Evolutionary conservation across 2,113 vertebrate genomes (phyloP), one percentile per base, ranked within the genome.

Genomic region (Dermatemys mawii): DNA sequence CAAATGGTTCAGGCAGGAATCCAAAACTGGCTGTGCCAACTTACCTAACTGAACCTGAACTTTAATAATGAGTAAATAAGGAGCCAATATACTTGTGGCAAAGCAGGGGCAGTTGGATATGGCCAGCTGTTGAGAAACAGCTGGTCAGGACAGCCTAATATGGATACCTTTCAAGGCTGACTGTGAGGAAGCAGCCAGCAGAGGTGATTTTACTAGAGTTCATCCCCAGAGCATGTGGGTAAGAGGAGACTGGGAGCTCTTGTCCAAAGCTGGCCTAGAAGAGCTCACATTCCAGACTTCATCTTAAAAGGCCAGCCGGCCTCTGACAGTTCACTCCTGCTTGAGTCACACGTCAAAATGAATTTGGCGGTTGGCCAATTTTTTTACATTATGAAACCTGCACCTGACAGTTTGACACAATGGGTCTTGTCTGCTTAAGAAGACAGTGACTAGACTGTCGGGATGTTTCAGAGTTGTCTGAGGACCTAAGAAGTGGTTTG

Each of bases 311-410:
- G n/a, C 19, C n/a, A 38, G 63, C n/a, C 9, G 5, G 17, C 38
- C 13, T 46, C 11, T 27, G 22, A 38, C 90, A 76, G 5, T 22
- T 27, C 41, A 32, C 16, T 1, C 11, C 50, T 51, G 2, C 16
- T 2, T 50, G 94, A 93, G 84, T 93, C 90, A 95, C 89, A 70
- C 75, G 80, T 21, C 2, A 24, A 83, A 87, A 29, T 4, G 17
- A 1, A 80, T 60, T 49, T 86, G 80, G 26, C 41, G 41, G 55
- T 0, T 0, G 24, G 29, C 78, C 84, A 8, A n/a, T 49, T 48
- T 87, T 85, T 60, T 7, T 1, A 83, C 38, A 29, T 46, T 24
- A 54, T 19, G 22, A 90, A 91, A 86, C 1, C 2, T 44, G 75
- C 2, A 1, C 2, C 73, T 90, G 87, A 17, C 73, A 70, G 2